These are phyloP conservation scores for Huso huso DNA, from an alignment of 2,797 vertebrate genomes.

Conservation along the genomic window DNA sequence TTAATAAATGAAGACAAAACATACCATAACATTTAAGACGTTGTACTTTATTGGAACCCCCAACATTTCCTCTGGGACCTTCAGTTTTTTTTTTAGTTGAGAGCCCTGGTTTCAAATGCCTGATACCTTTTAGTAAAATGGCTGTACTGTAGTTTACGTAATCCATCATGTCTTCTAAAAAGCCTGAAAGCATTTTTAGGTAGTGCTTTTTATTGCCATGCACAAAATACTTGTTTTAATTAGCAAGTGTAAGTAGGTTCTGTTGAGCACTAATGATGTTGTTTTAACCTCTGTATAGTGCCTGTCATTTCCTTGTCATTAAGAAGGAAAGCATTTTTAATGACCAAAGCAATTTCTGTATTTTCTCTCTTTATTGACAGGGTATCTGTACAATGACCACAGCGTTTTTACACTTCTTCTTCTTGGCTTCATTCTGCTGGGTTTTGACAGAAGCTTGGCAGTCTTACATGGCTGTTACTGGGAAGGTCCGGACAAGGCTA, in stretches of 20 bases:
- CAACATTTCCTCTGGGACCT: too few species aligned
- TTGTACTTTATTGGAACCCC: too few species aligned
- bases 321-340: not conserved
- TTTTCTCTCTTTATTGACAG: conserved; percentile 53
- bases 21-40: too few species aligned
- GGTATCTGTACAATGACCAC: conserved; percentile 94
- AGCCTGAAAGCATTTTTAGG: not conserved
- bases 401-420: conserved; percentile 98
- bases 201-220: not conserved
- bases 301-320: not conserved
- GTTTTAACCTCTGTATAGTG: not conserved
- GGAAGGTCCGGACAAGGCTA: conserved; percentile 94
- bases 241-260: not conserved
- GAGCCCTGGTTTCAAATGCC: too few species aligned
- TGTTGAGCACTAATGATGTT: conserved; percentile 3
- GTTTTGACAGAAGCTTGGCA: conserved; percentile 99
- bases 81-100: too few species aligned
- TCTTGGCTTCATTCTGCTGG: conserved; percentile 98
- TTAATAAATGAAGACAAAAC: too few species aligned
- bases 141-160: not conserved
- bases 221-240: not conserved
- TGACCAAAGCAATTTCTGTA: not conserved
- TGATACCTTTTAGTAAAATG: not conserved
- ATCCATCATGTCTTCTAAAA: not conserved
- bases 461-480: conserved; percentile 98